Evolutionary conservation across 2,113 vertebrate genomes (phyloP), one percentile per base, ranked within the genome.

Genomic region (Hylia prasina): DNA sequence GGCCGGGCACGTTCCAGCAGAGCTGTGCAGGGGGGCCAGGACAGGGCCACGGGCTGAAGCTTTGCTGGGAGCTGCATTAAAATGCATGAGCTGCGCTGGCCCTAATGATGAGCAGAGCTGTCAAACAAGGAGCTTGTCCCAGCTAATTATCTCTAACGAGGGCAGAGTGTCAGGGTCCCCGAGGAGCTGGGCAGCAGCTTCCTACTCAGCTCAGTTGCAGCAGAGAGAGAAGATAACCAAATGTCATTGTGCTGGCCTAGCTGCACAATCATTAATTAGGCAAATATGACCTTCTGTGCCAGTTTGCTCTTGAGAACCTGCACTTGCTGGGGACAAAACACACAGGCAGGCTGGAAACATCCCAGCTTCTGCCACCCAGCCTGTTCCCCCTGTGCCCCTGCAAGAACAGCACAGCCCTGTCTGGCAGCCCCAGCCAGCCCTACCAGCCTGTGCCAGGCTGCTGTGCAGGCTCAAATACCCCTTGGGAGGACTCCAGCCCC

Each of bases 111-210:
- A 96, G 92, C 94, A 78, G 90, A 97, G 92, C 96, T 96, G 96
- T 95, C 96, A 94, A 81, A 95, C 75, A 63, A 83, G 80, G 79
- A 97, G 82, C 92, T 90, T 88, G 82, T 95, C 95, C 94, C 88
- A 92, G 96, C 92, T 96, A 94, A 97, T 97, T 96, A 97, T 94
- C 95, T 95, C 93, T 96, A 97, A 97, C 47, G 82, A 97, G 96
- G 90, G 94, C 96, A 97, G 96, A 96, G 86, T 96, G 93, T 97
- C 96, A 95, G 90, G 56, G 76, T 93, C 94, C 93, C 94, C 1
- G 9, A 94, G 90, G 96, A 96, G 82, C 82, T n/a, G 93, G 96
- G 90, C 94, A 96, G 90, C 92, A 88, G 86, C 80, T 93, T 93
- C 92, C 44, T 56, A 53, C 92, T 95, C 93, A 45, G 88, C 86